Evolutionary conservation across 2,888 invertebrate species (phyloP), one percentile per base, ranked within the genome.

Genomic region (Prenolepis imparis): DNA sequence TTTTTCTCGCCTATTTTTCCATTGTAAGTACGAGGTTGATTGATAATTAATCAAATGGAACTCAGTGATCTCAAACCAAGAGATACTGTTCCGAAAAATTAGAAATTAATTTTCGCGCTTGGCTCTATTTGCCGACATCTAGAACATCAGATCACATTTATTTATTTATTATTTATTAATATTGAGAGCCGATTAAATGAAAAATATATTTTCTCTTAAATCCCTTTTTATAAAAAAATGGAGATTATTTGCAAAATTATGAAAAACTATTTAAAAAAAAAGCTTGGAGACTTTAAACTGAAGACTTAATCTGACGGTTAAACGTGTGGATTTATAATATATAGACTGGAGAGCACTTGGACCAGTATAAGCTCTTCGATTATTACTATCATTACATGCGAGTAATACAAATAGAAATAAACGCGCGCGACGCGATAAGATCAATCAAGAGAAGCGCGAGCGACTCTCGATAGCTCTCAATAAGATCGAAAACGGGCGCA

Each of bases 401-500:
- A 44, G 11, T 15, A 12, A 21, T 6, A 11, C 11, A 36, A 64
- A 64, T 64, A 12, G 64, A 64, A 75, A 48, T 64, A 21, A 32
- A 63, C 36, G 66, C 8, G 12, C 32, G 52, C 4, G 9, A 9
- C 36, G 5, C 18, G n/a, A n/a, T 52, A 18, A 36, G 75, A 75
- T 66, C 48, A 55, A 55, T 67, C n/a, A 24, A 36, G 41, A 68
- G 41, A 3, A 28, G 8, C 44, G 12, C 44, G 66, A 41, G 67
- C 55, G 55, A 41, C 39, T 57, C 57, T 57, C 57, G 67, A 67
- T 57, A 28, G 55, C 44, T 21, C 78, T 80, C 70, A 80, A 80
- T 80, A 70, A 80, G 78, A 80, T 80, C 59, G 70, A 70, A 78
- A 78, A 78, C 57, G 78, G 70, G 57, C 68, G 78, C 41, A 68